phyloP scores from a whole-genome alignment of 2,888 invertebrate genomes.

The Drosophila ezoana region DNA sequence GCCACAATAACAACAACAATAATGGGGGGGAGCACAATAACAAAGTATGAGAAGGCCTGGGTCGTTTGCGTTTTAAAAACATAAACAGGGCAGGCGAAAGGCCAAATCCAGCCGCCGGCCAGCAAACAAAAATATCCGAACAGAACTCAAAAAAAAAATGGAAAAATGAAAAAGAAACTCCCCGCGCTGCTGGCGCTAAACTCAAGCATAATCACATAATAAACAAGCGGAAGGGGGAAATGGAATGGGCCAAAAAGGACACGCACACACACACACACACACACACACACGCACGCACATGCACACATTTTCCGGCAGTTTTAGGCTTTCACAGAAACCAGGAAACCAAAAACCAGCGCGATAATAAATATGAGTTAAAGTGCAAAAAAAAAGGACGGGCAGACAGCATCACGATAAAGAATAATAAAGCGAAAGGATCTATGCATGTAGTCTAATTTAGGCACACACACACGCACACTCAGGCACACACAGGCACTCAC shows the following conservation, averaged over 20 bases:
- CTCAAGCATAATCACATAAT: conserved; percentile 79
- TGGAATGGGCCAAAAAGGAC: conserved; percentile 30
- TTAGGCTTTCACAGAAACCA: conserved; percentile 61
- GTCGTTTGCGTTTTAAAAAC: conserved; percentile 52
- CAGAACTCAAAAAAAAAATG: conserved; percentile 9
- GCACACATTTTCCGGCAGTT: conserved; percentile 31
- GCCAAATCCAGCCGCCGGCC: conserved; percentile 66
- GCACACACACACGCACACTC: conserved; percentile 12
- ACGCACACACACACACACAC: conserved; percentile 13
- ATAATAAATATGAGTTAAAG: conserved; percentile 78
- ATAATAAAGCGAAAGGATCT: conserved; percentile 46
- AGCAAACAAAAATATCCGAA: conserved; percentile 44
- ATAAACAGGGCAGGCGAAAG: conserved; percentile 58
- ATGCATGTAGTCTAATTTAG: conserved; percentile 34
- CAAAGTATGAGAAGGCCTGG: background rate
- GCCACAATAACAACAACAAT: conserved; percentile 39
- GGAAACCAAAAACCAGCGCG: conserved; percentile 58
- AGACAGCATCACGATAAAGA: conserved; percentile 71
- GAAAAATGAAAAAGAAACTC: conserved; percentile 19
- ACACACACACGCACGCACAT: background rate
- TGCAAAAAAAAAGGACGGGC: conserved; percentile 58
- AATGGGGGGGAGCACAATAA: background rate
- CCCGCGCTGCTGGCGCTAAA: conserved; percentile 55
- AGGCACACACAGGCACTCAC: conserved; percentile 10
- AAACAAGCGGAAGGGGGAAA: conserved; percentile 56